Evolutionary conservation across 1,140 invertebrate genomes (phyloP), one percentile per base, ranked within the genome.

Genomic region (Macrobrachium nipponense): DNA sequence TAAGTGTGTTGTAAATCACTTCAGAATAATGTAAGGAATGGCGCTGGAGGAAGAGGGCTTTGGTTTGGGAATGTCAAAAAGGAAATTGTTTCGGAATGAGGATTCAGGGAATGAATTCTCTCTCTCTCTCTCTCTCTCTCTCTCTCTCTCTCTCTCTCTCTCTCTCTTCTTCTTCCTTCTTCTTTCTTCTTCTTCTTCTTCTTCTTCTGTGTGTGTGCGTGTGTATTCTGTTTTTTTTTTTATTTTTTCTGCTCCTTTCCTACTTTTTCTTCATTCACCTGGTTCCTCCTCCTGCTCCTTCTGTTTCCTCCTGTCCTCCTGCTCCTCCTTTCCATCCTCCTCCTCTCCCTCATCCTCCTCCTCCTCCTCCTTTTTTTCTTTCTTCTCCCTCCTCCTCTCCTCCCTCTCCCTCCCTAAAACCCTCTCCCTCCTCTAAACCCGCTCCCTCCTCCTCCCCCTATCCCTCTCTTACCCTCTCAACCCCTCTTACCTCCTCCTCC

Each of bases 381-480:
- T 23, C 43, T 51, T 36, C 1, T 14, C 14, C 12, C 12, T 20
- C 18, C 60, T n/a, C 23, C 76, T 61, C 43, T 80, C 43, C 44
- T 15, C 4, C 73, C 3, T 51, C 6, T 36, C 4, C 27, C 4
- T 36, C 27, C 1, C 2, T 27, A 2, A n/a, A n/a, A 15, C 91
- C 95, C 95, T 1, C 1, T 36, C 4, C 27, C 27, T 36, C 27
- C 27, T 36, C 27, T n/a, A n/a, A n/a, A 15, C 91, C 95, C 95
- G 27, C 1, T 36, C 4, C 27, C 27, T 36, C 27, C 27, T 36
- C 27, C 27, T 36, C 27, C 27, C 5, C 70, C 20, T 36, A n/a
- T n/a, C n/a, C n/a, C n/a, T n/a, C n/a, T n/a, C n/a, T n/a, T n/a
- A n/a, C n/a, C n/a, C n/a, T n/a, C n/a, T n/a, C n/a, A n/a, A n/a